Conservation (phyloP, 2,888 invertebrate species). For the Stratiomys singularior region DNA sequence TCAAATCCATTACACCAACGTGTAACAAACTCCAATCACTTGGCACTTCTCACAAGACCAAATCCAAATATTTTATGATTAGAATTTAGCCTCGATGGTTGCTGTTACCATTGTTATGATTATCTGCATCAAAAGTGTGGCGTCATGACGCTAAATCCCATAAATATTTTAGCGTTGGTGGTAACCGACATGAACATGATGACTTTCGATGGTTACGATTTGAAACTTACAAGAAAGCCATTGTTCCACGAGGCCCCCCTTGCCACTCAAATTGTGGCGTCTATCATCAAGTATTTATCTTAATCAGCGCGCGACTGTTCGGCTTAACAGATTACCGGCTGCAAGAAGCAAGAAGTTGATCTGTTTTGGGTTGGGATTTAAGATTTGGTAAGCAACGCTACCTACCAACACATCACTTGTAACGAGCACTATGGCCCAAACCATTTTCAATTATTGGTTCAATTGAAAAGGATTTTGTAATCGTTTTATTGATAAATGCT, state of each 20-base stretch:
- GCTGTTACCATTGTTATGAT: no score
- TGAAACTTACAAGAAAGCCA: not conserved
- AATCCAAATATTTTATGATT: constrained; percentile 7
- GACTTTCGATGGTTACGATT: not conserved
- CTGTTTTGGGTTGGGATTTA: not conserved
- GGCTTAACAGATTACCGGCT: not conserved
- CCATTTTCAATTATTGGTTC: not conserved
- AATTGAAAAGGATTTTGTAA: constrained; percentile 9
- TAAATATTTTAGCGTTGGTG: constrained; percentile 7
- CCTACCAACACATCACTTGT: not conserved
- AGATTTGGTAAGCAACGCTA: not conserved
- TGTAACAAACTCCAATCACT: not conserved
- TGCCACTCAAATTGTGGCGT: constrained; percentile 1
- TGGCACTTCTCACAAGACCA: not conserved
- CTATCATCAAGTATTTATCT: constrained; percentile 36
- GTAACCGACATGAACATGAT: not conserved
- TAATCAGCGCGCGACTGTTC: constrained; percentile 33
- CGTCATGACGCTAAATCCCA: not conserved
- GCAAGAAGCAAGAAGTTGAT: not conserved
- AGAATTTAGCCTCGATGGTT: constrained; percentile 27
- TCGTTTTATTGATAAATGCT: not conserved
- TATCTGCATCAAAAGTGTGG: not conserved
- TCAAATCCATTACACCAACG: not conserved
- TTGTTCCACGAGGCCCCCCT: not conserved
- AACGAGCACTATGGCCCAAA: not conserved